phyloP scores from a whole-genome alignment of 2,113 vertebrate species.

The Cololabis saira region DNA sequence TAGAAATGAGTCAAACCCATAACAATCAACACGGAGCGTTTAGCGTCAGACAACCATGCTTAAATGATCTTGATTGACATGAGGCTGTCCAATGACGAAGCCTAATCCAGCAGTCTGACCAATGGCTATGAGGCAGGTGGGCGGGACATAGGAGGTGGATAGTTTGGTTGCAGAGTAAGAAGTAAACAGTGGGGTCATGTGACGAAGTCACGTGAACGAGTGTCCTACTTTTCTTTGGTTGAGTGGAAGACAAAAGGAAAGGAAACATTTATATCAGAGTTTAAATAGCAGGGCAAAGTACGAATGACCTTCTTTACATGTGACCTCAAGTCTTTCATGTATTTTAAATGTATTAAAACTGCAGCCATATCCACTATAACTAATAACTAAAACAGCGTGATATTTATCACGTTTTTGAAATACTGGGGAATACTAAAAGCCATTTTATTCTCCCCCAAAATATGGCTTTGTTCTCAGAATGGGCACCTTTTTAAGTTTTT shows the following conservation, averaged over 20 bases:
- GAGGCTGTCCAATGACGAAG: conserved; percentile 14
- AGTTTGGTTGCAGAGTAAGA: conserved; percentile 33
- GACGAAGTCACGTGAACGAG: conserved; percentile 30
- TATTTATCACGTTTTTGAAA: too few species aligned
- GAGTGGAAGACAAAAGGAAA: background rate
- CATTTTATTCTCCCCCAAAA: too few species aligned
- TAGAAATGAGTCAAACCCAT: conserved; percentile 47
- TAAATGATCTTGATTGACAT: conserved; percentile 21
- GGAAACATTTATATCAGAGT: too few species aligned
- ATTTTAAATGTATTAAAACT: too few species aligned
- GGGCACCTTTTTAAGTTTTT: too few species aligned
- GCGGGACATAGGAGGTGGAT: background rate
- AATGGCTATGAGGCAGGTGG: conserved; percentile 35
- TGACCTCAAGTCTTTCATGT: too few species aligned
- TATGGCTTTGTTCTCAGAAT: too few species aligned
- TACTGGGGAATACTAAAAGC: too few species aligned
- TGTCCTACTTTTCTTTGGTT: conserved; percentile 17
- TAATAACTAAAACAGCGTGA: too few species aligned
- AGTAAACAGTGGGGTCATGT: conserved; percentile 68
- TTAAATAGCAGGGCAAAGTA: too few species aligned
- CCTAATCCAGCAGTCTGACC: background rate
- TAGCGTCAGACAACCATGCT: conserved; percentile 48
- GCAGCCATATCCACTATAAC: too few species aligned
- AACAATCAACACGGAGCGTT: conserved; percentile 56
- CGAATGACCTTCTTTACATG: too few species aligned